phyloP scores from a whole-genome alignment of 2,113 vertebrate genomes.

The Zosterops pallidus region DNA sequence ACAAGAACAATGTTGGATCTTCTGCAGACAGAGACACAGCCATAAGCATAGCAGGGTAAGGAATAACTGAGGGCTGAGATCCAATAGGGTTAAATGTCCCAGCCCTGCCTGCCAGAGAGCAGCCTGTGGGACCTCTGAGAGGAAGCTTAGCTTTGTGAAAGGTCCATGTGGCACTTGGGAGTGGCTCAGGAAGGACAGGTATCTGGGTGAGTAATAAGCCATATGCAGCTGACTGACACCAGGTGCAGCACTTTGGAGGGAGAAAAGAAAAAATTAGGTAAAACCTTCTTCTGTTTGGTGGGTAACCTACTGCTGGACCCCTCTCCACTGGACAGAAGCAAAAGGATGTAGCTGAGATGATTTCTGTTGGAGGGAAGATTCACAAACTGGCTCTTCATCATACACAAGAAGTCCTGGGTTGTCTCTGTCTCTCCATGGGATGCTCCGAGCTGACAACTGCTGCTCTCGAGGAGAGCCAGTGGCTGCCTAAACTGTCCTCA shows the following conservation, averaged over 20 bases:
- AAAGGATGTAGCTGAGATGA: neutral
- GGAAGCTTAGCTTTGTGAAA: neutral
- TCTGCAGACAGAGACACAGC: neutral
- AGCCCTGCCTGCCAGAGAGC: neutral
- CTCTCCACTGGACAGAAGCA: neutral
- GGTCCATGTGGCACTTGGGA: neutral
- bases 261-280: neutral
- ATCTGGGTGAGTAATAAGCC: neutral
- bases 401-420: neutral
- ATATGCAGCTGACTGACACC: neutral
- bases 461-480: neutral
- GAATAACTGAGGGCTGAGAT: neutral
- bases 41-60: neutral
- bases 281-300: neutral
- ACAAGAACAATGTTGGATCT: neutral
- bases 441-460: neutral
- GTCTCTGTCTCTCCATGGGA: neutral
- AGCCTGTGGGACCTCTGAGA: neutral
- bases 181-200: neutral
- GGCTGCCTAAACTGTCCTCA: neutral
- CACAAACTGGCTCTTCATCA: neutral
- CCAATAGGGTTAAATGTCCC: neutral
- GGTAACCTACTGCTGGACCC: neutral
- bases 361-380: neutral
- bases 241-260: neutral